Conservation (phyloP, 2,797 vertebrate species). For the Gadopsis marmoratus region DNA sequence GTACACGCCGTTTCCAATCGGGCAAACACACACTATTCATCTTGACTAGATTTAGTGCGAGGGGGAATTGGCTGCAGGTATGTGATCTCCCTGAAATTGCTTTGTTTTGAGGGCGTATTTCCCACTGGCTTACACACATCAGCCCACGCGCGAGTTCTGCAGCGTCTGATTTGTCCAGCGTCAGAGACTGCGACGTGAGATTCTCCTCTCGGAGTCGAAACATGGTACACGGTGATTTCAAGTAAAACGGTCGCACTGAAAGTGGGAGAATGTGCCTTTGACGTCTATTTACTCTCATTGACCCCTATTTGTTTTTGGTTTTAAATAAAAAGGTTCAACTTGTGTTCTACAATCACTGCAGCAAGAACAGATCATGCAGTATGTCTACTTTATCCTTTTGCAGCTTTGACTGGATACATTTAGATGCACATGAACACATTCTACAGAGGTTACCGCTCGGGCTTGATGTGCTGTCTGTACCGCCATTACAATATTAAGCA, state of each 20-base stretch:
- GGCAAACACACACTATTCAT: constrained; percentile 67
- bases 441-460: background rate
- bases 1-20: constrained; percentile 50
- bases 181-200: constrained; percentile 37
- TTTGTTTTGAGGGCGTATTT: constrained; percentile 64
- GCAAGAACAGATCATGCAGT: background rate
- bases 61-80: constrained; percentile 59
- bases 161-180: constrained; percentile 56
- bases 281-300: background rate
- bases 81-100: constrained; percentile 76
- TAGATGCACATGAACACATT: background rate
- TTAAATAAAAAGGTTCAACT: background rate
- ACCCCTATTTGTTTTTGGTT: background rate
- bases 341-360: background rate
- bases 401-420: background rate
- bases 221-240: constrained; percentile 3
- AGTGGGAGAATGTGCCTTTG: background rate
- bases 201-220: constrained; percentile 9
- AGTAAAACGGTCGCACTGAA: constrained; percentile 2
- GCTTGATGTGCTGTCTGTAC: background rate
- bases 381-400: background rate
- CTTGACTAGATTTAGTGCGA: constrained; percentile 64
- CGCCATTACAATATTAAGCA: background rate
- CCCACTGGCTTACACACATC: constrained; percentile 58
- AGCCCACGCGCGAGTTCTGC: constrained; percentile 33